Conservation (phyloP, 1,140 invertebrate genomes). For the Drosophila nebulosa region DNA sequence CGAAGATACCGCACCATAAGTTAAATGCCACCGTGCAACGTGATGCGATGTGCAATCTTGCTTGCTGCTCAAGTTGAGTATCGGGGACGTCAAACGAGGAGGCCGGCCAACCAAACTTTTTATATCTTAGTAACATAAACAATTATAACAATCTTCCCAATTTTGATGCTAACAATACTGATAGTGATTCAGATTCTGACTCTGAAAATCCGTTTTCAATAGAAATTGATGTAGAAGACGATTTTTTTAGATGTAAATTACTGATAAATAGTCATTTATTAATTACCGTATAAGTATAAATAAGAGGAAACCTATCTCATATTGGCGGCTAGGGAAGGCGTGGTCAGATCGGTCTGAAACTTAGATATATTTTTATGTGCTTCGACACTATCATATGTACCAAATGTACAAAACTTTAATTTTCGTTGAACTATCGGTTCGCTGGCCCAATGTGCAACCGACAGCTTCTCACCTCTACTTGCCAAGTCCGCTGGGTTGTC, state of each 20-base stretch:
- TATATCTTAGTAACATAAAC: constrained; percentile 18
- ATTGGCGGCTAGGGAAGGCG: constrained; percentile 7
- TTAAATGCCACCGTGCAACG: no score
- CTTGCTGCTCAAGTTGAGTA: no score
- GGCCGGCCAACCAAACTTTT: constrained; percentile 8
- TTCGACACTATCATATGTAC: no score
- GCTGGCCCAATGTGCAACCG: no score
- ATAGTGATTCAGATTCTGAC: constrained; percentile 1
- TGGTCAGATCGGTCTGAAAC: not conserved
- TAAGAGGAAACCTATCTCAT: constrained; percentile 20
- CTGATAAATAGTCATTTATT: not conserved
- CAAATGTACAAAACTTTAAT: no score
- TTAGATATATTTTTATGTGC: no score
- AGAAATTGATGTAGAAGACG: constrained; percentile 16
- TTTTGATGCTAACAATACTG: not conserved
- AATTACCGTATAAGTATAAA: constrained; percentile 11
- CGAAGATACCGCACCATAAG: no score
- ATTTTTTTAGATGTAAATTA: constrained; percentile 1
- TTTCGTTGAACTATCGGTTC: no score
- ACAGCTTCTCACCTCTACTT: no score
- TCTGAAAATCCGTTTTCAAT: constrained; percentile 11
- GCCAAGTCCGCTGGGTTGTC: no score
- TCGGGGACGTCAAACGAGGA: no score
- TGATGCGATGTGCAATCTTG: no score
- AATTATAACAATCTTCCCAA: constrained; percentile 12